Base-by-base conservation (phyloP, 2,113 vertebrate genomes). In the Rhinoderma darwinii region DNA sequence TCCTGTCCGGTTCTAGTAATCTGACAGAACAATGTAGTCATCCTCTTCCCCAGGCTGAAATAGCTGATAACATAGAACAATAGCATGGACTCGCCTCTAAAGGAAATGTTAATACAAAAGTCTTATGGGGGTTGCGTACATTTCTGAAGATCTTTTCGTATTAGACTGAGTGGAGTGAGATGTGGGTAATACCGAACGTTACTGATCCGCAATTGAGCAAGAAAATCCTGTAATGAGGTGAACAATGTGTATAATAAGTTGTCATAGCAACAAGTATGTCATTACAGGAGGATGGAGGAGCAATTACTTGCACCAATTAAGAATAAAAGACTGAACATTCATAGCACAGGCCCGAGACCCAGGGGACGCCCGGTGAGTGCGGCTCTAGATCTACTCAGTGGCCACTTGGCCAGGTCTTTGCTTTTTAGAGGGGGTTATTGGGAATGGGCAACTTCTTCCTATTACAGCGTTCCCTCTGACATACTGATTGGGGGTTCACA, bases 281-380 rank as follows among this genome's bases (percentile, higher is more conserved):
- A 63, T 41, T 4, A 43, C 37, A 61, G 61, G 41, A 39, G 25
- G 35, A 18, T 14, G 17, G 50, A 22, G 76, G n/a, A 22, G 51
- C 2, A 56, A 80, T 80, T 81, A 81, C 43, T 81, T 81, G 25
- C 78, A 8, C 18, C 20, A 80, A 80, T 80, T 79, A 80, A 39
- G 22, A 78, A 37, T 4, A 78, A 78, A 27, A 9, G 15, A 7
- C 4, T 54, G 76, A 54, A 37, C 22, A 8, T 17, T 78, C 27
- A 32, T 11, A 35, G 50, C 18, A 25, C 25, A 17, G 18, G 25
- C 14, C 7, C 12, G 74, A 50, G 43, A 50, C n/a, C 6, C 43
- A 30, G 43, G 11, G 4, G 27, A 5, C 0, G 44, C 32, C 74
- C 2, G 39, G 22, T 59, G 54, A n/a, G n/a, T n/a, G n/a, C n/a